Evolutionary conservation across 30 jellyfish, hydroid and myxozoan species (phyloP).

Genomic region (Cassiopea xamachana): DNA sequence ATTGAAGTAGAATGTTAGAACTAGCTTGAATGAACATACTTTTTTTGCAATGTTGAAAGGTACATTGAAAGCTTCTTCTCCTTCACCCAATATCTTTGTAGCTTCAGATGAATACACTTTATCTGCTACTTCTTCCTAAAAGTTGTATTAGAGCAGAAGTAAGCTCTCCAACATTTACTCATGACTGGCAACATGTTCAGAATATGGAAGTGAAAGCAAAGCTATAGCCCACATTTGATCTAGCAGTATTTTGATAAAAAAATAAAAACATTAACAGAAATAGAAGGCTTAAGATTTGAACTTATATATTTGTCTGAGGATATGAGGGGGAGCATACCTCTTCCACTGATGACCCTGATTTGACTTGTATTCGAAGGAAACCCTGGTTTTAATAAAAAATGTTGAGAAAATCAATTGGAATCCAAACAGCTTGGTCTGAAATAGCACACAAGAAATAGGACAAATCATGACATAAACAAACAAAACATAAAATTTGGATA

Average conservation of each 20-base stretch:
- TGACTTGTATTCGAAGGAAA: slow-evolving; percentile 89
- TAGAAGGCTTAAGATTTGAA: no score
- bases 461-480: no score
- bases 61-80: slow-evolving; percentile 96
- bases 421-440: no score
- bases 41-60: slow-evolving; percentile 69
- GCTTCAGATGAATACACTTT: slow-evolving; percentile 82
- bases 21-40: background rate
- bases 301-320: no score
- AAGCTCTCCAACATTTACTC: background rate
- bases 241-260: no score
- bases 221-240: background rate
- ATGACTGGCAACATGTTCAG: background rate
- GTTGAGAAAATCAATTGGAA: background rate
- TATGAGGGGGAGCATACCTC: slow-evolving; percentile 61
- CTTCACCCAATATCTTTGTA: slow-evolving; percentile 78
- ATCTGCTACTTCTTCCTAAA: slow-evolving; percentile 82
- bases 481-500: no score
- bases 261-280: no score
- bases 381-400: slow-evolving; percentile 27
- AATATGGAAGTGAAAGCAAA: background rate
- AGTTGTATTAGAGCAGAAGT: background rate
- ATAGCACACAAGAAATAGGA: no score
- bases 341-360: slow-evolving; percentile 94
- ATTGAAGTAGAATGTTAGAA: no score